These are phyloP conservation scores for Petrolisthes manimaculis DNA, from an alignment of 2,888 invertebrate species.

Conservation along the genomic window DNA sequence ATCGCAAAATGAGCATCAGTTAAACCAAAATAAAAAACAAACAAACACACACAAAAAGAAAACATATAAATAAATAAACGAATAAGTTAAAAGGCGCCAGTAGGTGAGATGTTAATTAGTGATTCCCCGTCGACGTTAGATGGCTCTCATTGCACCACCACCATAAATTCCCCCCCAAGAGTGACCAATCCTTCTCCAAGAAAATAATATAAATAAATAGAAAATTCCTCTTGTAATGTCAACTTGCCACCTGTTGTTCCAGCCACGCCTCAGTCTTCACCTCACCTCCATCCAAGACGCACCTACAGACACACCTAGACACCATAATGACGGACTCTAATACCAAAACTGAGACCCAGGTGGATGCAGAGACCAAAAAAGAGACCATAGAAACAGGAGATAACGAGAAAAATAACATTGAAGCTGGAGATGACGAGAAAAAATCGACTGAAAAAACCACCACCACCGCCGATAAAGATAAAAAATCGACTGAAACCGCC, in stretches of 20 bases:
- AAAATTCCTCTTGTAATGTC: not conserved
- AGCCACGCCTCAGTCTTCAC: not conserved
- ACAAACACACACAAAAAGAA: no score
- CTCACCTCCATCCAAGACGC: not conserved
- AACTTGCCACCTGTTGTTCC: not conserved
- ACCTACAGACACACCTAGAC: not conserved
- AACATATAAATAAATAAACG: no score
- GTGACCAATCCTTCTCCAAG: no score
- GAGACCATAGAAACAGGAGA: not conserved
- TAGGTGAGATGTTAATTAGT: no score
- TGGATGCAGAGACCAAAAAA: not conserved
- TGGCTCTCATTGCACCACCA: no score
- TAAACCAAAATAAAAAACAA: no score
- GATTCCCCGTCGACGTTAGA: no score
- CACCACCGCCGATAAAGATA: not conserved
- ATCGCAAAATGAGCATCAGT: no score
- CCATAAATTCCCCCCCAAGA: no score
- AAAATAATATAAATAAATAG: no score
- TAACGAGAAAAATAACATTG: constrained; percentile 67
- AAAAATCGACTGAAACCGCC: constrained; percentile 37
- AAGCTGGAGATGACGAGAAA: no score
- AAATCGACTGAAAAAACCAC: not conserved
- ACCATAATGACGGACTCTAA: not conserved
- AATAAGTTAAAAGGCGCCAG: no score
- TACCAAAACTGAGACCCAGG: not conserved